Conservation (phyloP, 2,888 invertebrate genomes). For the Lomographa bimaculata region DNA sequence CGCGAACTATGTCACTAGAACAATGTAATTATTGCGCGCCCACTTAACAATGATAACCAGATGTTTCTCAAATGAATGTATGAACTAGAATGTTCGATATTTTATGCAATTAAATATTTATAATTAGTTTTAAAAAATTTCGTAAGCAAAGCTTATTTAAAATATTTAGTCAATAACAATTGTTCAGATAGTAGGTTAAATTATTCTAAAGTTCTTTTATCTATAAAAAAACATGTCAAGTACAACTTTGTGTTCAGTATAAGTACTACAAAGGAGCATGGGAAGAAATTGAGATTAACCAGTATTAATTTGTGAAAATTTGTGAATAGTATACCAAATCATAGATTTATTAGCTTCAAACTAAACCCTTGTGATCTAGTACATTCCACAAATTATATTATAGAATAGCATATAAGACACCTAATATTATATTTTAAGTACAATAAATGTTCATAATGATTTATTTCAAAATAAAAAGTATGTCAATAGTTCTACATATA, state of each 20-base stretch:
- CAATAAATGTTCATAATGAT: conserved; percentile 1
- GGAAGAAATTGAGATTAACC: conserved; percentile 25
- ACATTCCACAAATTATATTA: conserved; percentile 22
- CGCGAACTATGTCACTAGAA: conserved; percentile 10
- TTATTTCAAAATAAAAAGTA: no score
- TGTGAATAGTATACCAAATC: conserved; percentile 19
- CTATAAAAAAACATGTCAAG: conserved; percentile 5
- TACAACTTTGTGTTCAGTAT: conserved; percentile 16
- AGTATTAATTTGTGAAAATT: conserved; percentile 24
- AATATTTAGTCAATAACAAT: conserved; percentile 3
- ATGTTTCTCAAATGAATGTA: conserved; percentile 8
- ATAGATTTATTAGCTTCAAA: conserved; percentile 20
- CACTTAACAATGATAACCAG: conserved; percentile 5
- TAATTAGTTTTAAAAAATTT: conserved; percentile 1
- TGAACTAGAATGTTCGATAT: conserved; percentile 5
- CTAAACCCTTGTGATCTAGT: conserved; percentile 22
- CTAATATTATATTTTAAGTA: conserved; percentile 12
- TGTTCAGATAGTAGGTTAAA: conserved; percentile 5
- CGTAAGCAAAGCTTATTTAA: conserved; percentile 1
- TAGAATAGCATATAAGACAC: conserved; percentile 9
- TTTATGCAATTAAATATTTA: neutral
- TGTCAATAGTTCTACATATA: neutral
- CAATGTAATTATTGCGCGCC: conserved; percentile 2
- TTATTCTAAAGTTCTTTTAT: conserved; percentile 6
- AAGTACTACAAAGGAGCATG: conserved; percentile 7